Conservation (phyloP, 92 coral and sea anemone genomes). For the Phenganax subtilis region DNA sequence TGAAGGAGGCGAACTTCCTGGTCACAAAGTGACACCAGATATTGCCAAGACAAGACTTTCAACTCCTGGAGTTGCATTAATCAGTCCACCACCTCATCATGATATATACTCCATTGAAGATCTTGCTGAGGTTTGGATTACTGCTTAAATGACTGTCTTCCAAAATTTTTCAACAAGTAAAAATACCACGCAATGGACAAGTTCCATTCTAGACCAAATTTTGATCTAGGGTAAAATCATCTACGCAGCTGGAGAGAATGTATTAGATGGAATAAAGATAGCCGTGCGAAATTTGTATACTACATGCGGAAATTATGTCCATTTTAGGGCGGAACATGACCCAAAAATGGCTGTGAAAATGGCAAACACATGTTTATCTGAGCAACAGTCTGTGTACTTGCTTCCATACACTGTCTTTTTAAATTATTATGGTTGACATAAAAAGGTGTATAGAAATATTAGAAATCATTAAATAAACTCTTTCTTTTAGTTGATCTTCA, state of each 20-base stretch:
- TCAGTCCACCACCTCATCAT: constrained; percentile 99
- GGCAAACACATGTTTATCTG: no score
- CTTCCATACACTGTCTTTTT: no score
- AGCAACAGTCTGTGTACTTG: no score
- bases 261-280: no score
- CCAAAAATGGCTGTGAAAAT: no score
- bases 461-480: background rate
- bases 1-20: constrained; percentile 96
- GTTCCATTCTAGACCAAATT: no score
- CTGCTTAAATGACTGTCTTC: background rate
- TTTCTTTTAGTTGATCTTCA: constrained; percentile 73
- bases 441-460: background rate
- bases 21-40: constrained; percentile 82
- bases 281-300: no score
- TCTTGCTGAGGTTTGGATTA: constrained; percentile 73
- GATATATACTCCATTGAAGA: constrained; percentile 98
- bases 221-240: no score
- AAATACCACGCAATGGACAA: no score
- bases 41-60: constrained; percentile 96
- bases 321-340: no score
- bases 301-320: no score
- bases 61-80: constrained; percentile 83
- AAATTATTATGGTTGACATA: background rate
- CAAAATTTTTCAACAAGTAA: background rate
- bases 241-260: no score